These are phyloP conservation scores for Rutpela maculata DNA, from an alignment of 2,888 invertebrate species.

Conservation along the genomic window DNA sequence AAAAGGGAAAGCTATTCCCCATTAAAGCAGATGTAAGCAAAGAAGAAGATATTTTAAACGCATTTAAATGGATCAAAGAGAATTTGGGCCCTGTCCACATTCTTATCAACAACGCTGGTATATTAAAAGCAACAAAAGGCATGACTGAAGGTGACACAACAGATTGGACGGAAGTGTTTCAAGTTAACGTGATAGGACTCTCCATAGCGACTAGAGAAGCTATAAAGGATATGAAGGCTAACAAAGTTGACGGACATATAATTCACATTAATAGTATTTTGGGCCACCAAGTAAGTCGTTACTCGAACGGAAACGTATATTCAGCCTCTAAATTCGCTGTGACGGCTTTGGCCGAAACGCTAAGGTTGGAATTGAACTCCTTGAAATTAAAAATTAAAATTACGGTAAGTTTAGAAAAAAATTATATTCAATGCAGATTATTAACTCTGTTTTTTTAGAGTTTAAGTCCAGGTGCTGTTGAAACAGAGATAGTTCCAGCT, in stretches of 20 bases:
- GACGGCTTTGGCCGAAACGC: background rate
- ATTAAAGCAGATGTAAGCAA: too few species aligned
- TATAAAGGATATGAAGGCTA: too few species aligned
- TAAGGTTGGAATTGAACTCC: background rate
- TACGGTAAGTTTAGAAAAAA: background rate
- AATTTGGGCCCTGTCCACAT: constrained; percentile 38
- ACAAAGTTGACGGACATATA: too few species aligned
- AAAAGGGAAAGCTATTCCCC: too few species aligned
- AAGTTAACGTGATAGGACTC: too few species aligned
- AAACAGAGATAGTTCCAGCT: constrained; percentile 19
- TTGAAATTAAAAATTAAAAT: constrained; percentile 1
- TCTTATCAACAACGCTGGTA: constrained; percentile 62
- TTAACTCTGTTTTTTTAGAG: constrained; percentile 26
- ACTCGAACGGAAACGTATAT: background rate
- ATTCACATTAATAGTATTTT: background rate
- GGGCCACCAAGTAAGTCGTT: background rate
- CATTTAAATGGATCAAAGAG: too few species aligned
- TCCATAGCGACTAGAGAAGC: too few species aligned
- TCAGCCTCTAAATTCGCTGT: constrained; percentile 5
- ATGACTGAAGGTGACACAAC: background rate
- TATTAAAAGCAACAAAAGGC: background rate
- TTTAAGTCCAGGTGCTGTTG: constrained; percentile 41
- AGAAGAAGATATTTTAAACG: too few species aligned
- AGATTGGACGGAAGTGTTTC: too few species aligned
- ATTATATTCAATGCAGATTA: too few species aligned